These are phyloP conservation scores for Macaria liturata DNA, from an alignment of 2,888 invertebrate species.

Conservation along the genomic window DNA sequence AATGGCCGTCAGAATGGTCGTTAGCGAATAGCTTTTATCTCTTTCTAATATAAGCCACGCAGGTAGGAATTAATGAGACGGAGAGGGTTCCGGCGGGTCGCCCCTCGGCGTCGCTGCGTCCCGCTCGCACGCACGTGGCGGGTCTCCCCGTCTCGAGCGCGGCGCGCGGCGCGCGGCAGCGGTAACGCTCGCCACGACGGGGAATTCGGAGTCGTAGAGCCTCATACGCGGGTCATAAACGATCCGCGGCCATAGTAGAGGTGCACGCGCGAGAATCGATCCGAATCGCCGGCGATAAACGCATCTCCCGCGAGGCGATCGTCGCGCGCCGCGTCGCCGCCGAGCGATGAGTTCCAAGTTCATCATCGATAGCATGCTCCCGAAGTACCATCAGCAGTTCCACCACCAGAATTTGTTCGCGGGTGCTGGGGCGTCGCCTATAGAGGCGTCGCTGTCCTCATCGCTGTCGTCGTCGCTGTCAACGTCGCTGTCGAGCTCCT, in stretches of 20 bases:
- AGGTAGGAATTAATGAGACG: constrained; percentile 83
- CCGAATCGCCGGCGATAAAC: constrained; percentile 83
- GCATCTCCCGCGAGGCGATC: constrained; percentile 81
- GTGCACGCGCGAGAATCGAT: constrained; percentile 84
- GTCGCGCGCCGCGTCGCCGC: constrained; percentile 82
- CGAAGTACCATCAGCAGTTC: constrained; percentile 93
- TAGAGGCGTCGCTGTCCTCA: constrained; percentile 85
- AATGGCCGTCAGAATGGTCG: constrained; percentile 80
- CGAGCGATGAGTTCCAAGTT: constrained; percentile 98
- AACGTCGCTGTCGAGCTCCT: constrained; percentile 82
- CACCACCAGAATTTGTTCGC: constrained; percentile 85
- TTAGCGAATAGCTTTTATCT: constrained; percentile 84
- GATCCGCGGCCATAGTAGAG: constrained; percentile 88
- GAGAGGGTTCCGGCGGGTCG: constrained; percentile 74
- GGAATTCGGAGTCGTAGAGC: constrained; percentile 93
- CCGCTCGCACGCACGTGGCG: constrained; percentile 69
- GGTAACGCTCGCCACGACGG: constrained; percentile 84
- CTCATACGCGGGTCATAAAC: constrained; percentile 94
- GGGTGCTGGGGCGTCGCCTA: constrained; percentile 88
- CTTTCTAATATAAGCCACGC: constrained; percentile 82
- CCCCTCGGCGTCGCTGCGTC: constrained; percentile 57
- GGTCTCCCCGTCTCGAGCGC: constrained; percentile 79
- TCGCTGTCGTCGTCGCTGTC: constrained; percentile 84
- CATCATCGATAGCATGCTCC: constrained; percentile 98
- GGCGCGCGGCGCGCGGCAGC: constrained; percentile 79